A percentile compares a stretch with the other conserved stretches of the same genome.
These are phyloP conservation scores for Hypomesus transpacificus DNA, from an alignment of 2,113 vertebrate species.

Conservation along the genomic window DNA sequence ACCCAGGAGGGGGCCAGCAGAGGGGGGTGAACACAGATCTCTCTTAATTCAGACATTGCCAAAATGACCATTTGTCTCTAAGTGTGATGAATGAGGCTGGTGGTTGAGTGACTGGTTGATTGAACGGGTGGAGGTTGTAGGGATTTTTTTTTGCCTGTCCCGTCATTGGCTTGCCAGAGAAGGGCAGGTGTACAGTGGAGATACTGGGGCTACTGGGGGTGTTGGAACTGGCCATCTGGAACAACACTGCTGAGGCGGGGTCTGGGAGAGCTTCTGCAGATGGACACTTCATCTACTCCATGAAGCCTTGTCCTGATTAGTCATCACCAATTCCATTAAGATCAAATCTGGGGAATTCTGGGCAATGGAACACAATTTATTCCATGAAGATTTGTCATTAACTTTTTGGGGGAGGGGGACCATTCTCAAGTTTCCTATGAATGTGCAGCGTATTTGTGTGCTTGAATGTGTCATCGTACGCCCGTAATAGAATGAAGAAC, in stretches of 20 bases:
- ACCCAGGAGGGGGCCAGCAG: not conserved
- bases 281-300: no score
- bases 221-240: not conserved
- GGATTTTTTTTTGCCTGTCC: slow-evolving; percentile 68
- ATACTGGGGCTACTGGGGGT: not conserved
- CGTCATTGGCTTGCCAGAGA: slow-evolving; percentile 34
- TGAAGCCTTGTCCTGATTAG: no score
- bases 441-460: no score
- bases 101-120: slow-evolving; percentile 66
- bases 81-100: slow-evolving; percentile 68
- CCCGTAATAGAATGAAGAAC: no score
- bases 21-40: slow-evolving; percentile 38
- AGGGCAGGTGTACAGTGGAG: slow-evolving; percentile 26
- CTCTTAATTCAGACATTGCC: slow-evolving; percentile 65
- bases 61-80: slow-evolving; percentile 64
- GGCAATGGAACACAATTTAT: no score
- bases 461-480: no score
- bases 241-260: slow-evolving; percentile 1
- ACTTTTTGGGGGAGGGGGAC: no score
- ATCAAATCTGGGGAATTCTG: no score
- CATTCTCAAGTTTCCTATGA: no score
- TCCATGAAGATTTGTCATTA: no score
- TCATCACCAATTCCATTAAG: no score
- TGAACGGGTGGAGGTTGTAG: slow-evolving; percentile 51
- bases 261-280: not conserved